Base-by-base conservation (phyloP, 2,113 vertebrate species). In the Platysternon megacephalum region DNA sequence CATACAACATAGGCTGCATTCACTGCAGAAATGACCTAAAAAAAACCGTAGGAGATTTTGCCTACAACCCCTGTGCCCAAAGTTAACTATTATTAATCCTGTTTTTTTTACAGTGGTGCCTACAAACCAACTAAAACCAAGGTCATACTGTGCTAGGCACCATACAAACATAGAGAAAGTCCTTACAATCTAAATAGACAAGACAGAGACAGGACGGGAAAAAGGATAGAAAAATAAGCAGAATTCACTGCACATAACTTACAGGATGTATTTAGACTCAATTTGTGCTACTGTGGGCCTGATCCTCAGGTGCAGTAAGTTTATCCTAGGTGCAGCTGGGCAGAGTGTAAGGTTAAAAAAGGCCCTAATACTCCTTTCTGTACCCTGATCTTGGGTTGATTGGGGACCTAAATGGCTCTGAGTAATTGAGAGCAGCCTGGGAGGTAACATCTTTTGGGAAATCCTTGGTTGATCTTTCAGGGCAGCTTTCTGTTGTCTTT, bases 381-480 rank as follows among this genome's bases (percentile, higher is more conserved):
- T 72, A 3, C 28, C 22, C 44, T 68, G 53, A 53, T 76, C 2
- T 1, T 29, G 44, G 21, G 3, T 72, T 53, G 51, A 24, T 19
- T 53, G 2, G 17, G 19, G n/a, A 72, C n/a, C 14, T 19, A 19
- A 52, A 78, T 3, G 6, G 7, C n/a, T 48, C 58, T 32, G 32
- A 61, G n/a, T 14, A 17, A 46, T 14, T 53, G 39, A 53, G 32
- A 10, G 24, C 53, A 29, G 22, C 52, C 32, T 12, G 10, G 4
- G 53, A n/a, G 51, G 6, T 35, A 39, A 29, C 2, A 42, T 2
- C 0, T 21, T 0, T 42, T 79, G 72, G 74, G 84, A 21, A 11
- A 49, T 46, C 8, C 49, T 29, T 78, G 12, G 19, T 53, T 86
- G 82, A 29, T 74, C 35, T 58, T 42, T 21, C 6, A 0, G 1